Evolutionary conservation across 1,140 invertebrate species (phyloP).

Genomic region (Laupala kohalensis): DNA sequence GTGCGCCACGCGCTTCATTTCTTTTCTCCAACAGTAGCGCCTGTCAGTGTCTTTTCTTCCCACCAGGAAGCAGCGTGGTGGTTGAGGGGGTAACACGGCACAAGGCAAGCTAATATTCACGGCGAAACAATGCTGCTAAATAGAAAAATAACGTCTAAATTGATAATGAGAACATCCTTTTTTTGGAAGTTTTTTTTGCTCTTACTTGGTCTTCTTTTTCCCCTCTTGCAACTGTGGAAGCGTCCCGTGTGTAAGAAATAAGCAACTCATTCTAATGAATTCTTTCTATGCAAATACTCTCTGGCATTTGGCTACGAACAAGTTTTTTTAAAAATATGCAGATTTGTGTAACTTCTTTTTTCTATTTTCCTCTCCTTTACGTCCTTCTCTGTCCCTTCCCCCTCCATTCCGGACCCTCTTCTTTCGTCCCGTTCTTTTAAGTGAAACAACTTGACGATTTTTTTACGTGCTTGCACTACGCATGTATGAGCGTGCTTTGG

Average conservation of each 20-base stretch:
- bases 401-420: neutral
- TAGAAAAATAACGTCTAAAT: neutral
- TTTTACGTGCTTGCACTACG: neutral
- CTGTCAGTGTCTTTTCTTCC: neutral
- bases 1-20: neutral
- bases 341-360: neutral
- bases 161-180: neutral
- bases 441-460: neutral
- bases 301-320: neutral
- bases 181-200: neutral
- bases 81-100: neutral
- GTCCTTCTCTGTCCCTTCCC: too few relatives aligned
- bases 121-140: neutral
- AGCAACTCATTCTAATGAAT: neutral
- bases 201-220: neutral
- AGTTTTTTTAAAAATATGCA: slow-evolving; percentile 4
- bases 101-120: neutral
- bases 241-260: neutral
- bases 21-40: neutral
- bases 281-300: slow-evolving; percentile 2
- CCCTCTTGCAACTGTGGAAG: neutral
- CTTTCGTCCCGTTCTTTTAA: neutral
- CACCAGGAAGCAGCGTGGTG: neutral
- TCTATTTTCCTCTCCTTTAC: neutral
- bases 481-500: neutral